A percentile compares a stretch with the other conserved stretches of the same genome.
phyloP scores from a whole-genome alignment of 2,113 vertebrate genomes.

The Oreochromis aureus region DNA sequence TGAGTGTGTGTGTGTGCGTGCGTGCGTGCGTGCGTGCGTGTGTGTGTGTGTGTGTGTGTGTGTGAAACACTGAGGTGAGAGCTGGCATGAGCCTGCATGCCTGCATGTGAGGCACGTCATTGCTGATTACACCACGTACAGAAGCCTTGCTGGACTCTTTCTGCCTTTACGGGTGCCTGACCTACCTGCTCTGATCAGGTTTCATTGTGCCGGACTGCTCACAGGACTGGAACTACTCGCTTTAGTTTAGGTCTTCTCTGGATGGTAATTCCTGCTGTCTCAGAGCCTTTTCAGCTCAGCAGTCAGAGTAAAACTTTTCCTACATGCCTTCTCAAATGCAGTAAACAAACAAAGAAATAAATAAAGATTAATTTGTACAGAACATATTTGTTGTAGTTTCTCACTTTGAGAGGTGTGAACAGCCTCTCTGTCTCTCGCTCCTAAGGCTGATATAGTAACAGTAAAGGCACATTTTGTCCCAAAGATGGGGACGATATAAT shows the following conservation, averaged over 20 bases:
- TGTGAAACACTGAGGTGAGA: not conserved
- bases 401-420: not conserved
- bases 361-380: not conserved
- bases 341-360: not conserved
- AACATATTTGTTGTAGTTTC: not conserved
- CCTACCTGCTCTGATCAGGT: constrained; percentile 56
- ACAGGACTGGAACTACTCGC: constrained; percentile 9
- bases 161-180: constrained; percentile 12
- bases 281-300: not conserved
- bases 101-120: not conserved
- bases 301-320: not conserved
- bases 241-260: constrained; percentile 4
- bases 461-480: not conserved
- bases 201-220: constrained; percentile 30
- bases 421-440: fast-evolving
- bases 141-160: constrained; percentile 2
- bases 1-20: not conserved
- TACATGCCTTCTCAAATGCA: not conserved
- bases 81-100: not conserved
- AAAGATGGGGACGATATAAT: not conserved
- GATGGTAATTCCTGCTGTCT: not conserved
- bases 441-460: not conserved
- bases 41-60: not conserved
- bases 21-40: not conserved
- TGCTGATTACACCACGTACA: not conserved